A percentile compares a stretch with the other conserved stretches of the same genome.
These are phyloP conservation scores for Pampusana beccarii DNA, from an alignment of 2,113 vertebrate species.

Conservation along the genomic window DNA sequence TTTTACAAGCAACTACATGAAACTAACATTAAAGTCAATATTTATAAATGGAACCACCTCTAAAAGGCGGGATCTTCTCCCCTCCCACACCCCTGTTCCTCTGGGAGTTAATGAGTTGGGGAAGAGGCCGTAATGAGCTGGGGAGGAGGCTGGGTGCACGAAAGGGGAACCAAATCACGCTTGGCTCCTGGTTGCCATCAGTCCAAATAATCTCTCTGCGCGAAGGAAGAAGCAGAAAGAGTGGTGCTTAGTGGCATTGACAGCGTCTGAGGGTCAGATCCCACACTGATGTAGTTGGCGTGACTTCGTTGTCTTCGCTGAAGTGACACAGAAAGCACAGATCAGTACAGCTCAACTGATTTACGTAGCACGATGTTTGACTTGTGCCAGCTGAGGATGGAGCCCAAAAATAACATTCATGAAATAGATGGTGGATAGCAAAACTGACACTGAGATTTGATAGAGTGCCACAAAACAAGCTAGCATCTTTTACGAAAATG, in stretches of 20 bases:
- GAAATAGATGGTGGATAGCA: neutral
- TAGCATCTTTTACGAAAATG: neutral
- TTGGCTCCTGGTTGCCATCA: neutral
- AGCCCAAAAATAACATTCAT: neutral
- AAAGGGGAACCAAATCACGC: neutral
- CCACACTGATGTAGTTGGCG: neutral
- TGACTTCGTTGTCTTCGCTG: neutral
- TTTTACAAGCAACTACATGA: constrained; percentile 63
- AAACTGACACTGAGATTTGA: neutral
- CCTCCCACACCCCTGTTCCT: constrained; percentile 32
- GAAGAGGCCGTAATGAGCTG: constrained; percentile 31
- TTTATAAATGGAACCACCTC: constrained; percentile 57
- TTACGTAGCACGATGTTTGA: neutral
- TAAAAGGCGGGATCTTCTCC: constrained; percentile 40
- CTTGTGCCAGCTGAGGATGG: neutral
- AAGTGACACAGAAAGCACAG: neutral
- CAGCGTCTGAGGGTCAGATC: neutral
- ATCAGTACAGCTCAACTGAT: neutral
- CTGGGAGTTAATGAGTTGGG: constrained; percentile 20
- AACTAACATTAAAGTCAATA: constrained; percentile 65
- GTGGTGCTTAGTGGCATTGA: neutral
- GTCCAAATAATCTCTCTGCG: neutral
- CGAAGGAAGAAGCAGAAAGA: neutral
- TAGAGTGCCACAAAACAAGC: neutral
- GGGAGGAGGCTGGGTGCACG: neutral